phyloP scores from a whole-genome alignment of 1,140 invertebrate genomes.

The Spodoptera frugiperda region DNA sequence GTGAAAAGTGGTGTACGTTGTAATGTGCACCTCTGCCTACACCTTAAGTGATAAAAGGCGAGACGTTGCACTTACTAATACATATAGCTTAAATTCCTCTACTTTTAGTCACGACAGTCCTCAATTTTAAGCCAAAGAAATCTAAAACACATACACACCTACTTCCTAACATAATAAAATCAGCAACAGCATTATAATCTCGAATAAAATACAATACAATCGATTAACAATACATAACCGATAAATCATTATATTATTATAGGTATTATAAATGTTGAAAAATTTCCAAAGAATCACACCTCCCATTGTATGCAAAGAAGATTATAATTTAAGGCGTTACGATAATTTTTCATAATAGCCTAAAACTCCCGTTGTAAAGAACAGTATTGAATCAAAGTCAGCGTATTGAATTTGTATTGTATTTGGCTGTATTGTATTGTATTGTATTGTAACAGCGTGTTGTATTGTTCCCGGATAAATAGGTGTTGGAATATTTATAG shows the following conservation, averaged over 20 bases:
- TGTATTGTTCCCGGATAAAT: conserved; percentile 2
- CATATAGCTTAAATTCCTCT: too few species aligned
- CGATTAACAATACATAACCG: conserved; percentile 16
- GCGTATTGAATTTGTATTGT: conserved; percentile 16
- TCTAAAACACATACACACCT: neutral
- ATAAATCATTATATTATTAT: conserved; percentile 24
- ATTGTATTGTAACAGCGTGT: neutral
- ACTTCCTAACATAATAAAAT: conserved; percentile 1
- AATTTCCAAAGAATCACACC: conserved; percentile 27
- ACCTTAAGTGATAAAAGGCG: too few species aligned
- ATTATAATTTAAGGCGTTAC: conserved; percentile 16
- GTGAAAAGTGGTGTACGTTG: too few species aligned
- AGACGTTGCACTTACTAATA: too few species aligned
- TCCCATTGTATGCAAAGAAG: neutral
- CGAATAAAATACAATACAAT: neutral
- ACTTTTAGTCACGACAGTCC: too few species aligned
- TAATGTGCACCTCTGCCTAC: too few species aligned
- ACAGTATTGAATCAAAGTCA: conserved; percentile 6
- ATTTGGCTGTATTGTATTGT: neutral
- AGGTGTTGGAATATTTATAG: conserved; percentile 15
- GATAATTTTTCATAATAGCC: conserved; percentile 11
- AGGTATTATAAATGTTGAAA: too few species aligned
- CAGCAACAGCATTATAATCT: neutral
- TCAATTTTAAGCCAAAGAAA: too few species aligned
- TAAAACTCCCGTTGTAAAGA: neutral